Evolutionary conservation across 2,888 invertebrate genomes (phyloP), one percentile per base, ranked within the genome.

Genomic region (Amiota mariae): DNA sequence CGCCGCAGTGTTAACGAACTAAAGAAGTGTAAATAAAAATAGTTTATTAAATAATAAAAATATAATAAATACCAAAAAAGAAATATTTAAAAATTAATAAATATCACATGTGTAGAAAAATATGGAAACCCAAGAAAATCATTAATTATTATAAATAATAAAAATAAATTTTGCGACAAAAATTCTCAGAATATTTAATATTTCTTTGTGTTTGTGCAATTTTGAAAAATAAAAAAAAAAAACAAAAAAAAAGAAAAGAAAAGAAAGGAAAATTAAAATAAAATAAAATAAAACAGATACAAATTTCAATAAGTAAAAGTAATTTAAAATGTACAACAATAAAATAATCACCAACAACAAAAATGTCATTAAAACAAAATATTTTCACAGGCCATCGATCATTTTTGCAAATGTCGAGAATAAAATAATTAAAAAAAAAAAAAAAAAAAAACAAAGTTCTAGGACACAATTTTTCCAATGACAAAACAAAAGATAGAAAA

Each of bases 361-460:
- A 66, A 71, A 70, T 24, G 57, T 56, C 18, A 59, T n/a, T 56
- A 70, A 72, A 75, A 72, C 72, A 75, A 81, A 76, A 80, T 79
- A 80, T 79, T 75, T 56, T 49, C 76, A 70, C 72, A 72, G 75
- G 68, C 75, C 81, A 84, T 84, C 79, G 78, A 83, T 82, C 82
- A 82, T 71, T 68, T 68, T 54, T 54, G 75, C 36, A 61, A 59
- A 36, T 36, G 36, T 36, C 36, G 36, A 36, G 6, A 36, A 4
- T 36, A 36, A 36, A 36, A 24, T 24, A 24, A n/a, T n/a, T n/a
- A n/a, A n/a, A n/a, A n/a, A n/a, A n/a, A n/a, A 2, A 24, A 24
- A 3, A 24, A 10, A 2, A n/a, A 67, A 47, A n/a, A 18, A 3
- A 24, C 64, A 68, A 67, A 72, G 57, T 66, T 64, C 46, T 61